Conservation (phyloP, 1,140 invertebrate genomes). For the Dendrolimus kikuchii region DNA sequence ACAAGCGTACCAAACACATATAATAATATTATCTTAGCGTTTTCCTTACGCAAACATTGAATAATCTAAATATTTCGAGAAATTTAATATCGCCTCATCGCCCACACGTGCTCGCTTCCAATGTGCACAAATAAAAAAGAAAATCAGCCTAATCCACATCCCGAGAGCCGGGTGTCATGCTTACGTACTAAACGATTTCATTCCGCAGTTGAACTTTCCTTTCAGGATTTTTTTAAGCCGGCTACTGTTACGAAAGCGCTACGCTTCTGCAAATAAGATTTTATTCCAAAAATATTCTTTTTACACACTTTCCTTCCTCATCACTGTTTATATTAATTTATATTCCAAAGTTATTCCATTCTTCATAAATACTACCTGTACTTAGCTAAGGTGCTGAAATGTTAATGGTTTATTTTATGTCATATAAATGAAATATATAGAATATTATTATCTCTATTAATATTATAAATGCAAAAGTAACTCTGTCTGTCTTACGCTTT, state of each 20-base stretch:
- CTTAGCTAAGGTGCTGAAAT: no score
- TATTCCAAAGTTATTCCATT: no score
- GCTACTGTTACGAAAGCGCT: not conserved
- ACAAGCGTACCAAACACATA: no score
- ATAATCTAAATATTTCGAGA: not conserved
- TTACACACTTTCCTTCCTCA: no score
- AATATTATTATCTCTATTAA: no score
- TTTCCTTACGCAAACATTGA: not conserved
- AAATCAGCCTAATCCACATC: constrained; percentile 21
- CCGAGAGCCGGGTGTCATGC: constrained; percentile 15
- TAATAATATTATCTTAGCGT: not conserved
- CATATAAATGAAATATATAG: no score
- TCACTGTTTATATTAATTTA: no score
- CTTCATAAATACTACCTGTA: no score
- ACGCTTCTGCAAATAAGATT: not conserved
- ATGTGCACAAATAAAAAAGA: constrained; percentile 9
- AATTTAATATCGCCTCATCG: constrained; percentile 11
- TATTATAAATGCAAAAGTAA: no score
- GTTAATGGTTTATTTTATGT: no score
- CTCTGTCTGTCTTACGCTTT: no score
- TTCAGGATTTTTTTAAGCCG: not conserved
- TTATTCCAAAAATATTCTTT: no score
- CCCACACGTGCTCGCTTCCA: constrained; percentile 6
- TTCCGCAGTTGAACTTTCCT: constrained; percentile 17
- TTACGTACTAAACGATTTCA: constrained; percentile 28